Evolutionary conservation across 2,888 invertebrate genomes (phyloP), one percentile per base, ranked within the genome.

Genomic region (Metopia argyrocephala): DNA sequence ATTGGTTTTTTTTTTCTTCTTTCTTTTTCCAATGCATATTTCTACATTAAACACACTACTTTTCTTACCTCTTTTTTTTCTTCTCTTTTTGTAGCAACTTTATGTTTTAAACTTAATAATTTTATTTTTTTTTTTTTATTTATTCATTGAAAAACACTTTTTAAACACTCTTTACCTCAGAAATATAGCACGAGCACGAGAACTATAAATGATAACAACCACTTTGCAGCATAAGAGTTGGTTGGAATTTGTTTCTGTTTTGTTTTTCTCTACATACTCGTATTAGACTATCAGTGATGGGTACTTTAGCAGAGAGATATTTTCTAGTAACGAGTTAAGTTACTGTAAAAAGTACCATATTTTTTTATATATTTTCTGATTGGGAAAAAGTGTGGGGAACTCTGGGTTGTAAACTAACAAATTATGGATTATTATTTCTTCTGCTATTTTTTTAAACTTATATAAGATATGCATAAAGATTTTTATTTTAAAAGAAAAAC

Each of bases 151-250:
- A 38, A 50, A 69, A 69, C 62, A 57, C 74, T 61, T 66, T n/a
- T 61, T 15, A 56, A 66, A 62, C 54, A 66, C 31, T 66, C 38
- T 38, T 38, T 15, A 38, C 38, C 31, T 50, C 28, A 52, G 38
- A 38, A 64, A 57, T 20, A 20, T 62, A 62, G 21, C 62, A 56
- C 68, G 54, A 78, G 66, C 73, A 73, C 71, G 38, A 78, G 66
- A 66, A 73, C 71, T 38, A 54, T 48, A 54, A 66, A 71, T 73
- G 68, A 73, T 73, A 78, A 78, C 78, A 78, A 78, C 78, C 78
- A 78, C 78, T 78, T 78, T 73, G 61, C 25, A 12, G 38, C 25
- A 5, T 28, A 18, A 59, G 59, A 52, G 45, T 66, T 61, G 9
- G 23, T 64, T 59, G 61, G 61, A 65, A 38, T 66, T 57, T 45